These are phyloP conservation scores for Ranitomeya variabilis DNA, from an alignment of 2,113 vertebrate genomes.

Conservation along the genomic window DNA sequence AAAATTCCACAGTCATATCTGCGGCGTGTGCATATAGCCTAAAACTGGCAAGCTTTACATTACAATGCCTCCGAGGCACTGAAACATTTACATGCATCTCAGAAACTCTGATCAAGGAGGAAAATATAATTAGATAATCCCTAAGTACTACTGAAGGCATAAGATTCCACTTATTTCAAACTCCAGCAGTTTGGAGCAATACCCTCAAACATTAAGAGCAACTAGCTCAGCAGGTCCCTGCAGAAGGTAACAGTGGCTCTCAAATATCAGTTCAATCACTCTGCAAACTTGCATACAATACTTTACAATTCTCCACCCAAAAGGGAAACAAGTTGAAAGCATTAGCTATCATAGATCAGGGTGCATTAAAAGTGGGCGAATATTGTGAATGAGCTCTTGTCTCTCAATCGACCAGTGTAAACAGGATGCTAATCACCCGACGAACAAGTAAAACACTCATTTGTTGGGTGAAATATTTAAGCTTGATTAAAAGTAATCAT, in stretches of 20 bases:
- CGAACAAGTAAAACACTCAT: no score
- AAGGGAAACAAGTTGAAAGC: not conserved
- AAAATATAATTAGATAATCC: slow-evolving; percentile 54
- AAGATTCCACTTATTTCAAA: slow-evolving; percentile 40
- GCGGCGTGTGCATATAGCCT: no score
- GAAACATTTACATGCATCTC: slow-evolving; percentile 32
- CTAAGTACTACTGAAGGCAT: slow-evolving; percentile 43
- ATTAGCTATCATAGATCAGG: not conserved
- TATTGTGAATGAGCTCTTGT: no score
- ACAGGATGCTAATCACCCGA: no score
- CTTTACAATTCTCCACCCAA: not conserved
- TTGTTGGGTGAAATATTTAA: no score
- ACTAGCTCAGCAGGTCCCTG: slow-evolving; percentile 39
- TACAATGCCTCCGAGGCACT: slow-evolving; percentile 9
- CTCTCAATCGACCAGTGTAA: no score
- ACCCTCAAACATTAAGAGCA: slow-evolving; percentile 29
- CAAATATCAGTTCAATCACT: slow-evolving; percentile 39
- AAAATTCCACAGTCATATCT: no score
- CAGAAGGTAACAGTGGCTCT: slow-evolving; percentile 17
- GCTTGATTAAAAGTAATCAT: no score
- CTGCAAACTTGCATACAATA: slow-evolving; percentile 1
- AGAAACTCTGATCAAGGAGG: slow-evolving; percentile 46
- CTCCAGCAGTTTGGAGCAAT: slow-evolving; percentile 40
- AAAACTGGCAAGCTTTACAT: slow-evolving; percentile 6
- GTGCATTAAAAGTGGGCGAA: no score